A percentile compares a stretch with the other conserved stretches of the same genome.
phyloP scores from a whole-genome alignment of 2,888 invertebrate genomes.

The Mythimna lalbum region DNA sequence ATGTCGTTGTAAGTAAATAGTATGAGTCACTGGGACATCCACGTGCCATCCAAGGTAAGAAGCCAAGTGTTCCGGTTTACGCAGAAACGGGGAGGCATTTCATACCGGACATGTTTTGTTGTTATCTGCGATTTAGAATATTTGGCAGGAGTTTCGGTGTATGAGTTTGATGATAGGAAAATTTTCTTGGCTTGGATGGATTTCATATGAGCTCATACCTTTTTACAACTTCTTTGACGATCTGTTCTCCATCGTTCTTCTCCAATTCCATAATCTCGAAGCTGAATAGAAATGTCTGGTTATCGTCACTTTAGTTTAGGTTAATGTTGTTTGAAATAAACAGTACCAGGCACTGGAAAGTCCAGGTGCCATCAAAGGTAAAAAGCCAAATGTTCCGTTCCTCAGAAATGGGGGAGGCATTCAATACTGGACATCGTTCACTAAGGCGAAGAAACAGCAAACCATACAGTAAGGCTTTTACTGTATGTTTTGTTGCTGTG shows the following conservation, averaged over 20 bases:
- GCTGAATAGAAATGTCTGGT: not conserved
- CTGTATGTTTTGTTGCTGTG: constrained; percentile 47
- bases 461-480: constrained; percentile 36
- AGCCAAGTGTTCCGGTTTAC: constrained; percentile 79
- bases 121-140: constrained; percentile 43
- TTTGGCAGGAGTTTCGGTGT: constrained; percentile 20
- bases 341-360: constrained; percentile 23
- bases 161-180: not conserved
- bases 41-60: constrained; percentile 62
- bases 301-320: not conserved
- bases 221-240: not conserved
- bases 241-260: not conserved
- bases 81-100: constrained; percentile 70
- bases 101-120: constrained; percentile 73
- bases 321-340: constrained; percentile 9
- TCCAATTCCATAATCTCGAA: not conserved
- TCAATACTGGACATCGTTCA: constrained; percentile 68
- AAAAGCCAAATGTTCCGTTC: constrained; percentile 76
- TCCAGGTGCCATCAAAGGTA: constrained; percentile 70
- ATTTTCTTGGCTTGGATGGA: not conserved
- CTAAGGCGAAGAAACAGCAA: not conserved
- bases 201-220: not conserved
- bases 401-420: constrained; percentile 70
- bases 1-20: constrained; percentile 21
- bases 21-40: constrained; percentile 36